Conservation (phyloP, 1,140 invertebrate species). For the Brachionus manjavacas region DNA sequence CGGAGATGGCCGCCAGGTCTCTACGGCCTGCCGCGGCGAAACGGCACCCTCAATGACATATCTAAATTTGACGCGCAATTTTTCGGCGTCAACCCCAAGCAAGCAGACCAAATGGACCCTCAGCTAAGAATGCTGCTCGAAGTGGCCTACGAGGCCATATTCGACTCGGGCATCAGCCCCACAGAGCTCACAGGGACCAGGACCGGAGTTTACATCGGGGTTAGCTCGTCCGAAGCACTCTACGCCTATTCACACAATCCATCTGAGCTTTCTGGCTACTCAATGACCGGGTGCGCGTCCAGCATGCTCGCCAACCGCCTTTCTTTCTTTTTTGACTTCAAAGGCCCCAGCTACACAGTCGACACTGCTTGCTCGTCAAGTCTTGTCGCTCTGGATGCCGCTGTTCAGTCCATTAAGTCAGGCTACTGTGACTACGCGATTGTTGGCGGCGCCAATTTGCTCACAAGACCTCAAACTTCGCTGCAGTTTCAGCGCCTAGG, state of each 20-base stretch:
- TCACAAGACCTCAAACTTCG: constrained; percentile 78
- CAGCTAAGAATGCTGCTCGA: constrained; percentile 84
- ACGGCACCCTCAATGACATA: constrained; percentile 83
- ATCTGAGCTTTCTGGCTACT: constrained; percentile 76
- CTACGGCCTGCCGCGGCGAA: constrained; percentile 74
- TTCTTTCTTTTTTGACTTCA: constrained; percentile 88
- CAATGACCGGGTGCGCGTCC: constrained; percentile 79
- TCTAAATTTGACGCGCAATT: constrained; percentile 82
- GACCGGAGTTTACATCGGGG: constrained; percentile 85
- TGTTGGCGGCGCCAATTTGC: constrained; percentile 77
- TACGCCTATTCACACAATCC: constrained; percentile 66
- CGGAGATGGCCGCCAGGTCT: constrained; percentile 71
- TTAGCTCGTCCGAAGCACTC: constrained; percentile 76
- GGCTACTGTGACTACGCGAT: constrained; percentile 86
- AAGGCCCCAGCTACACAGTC: constrained; percentile 79
- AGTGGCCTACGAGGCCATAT: constrained; percentile 83
- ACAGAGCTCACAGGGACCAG: constrained; percentile 70
- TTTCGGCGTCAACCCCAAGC: constrained; percentile 84
- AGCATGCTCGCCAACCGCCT: constrained; percentile 94
- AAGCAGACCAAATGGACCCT: constrained; percentile 90
- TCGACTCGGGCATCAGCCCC: constrained; percentile 86
- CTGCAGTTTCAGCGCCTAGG: constrained; percentile 84
- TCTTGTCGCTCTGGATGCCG: constrained; percentile 78
- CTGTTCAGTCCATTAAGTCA: constrained; percentile 71
- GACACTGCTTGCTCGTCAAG: constrained; percentile 94